phyloP scores from a whole-genome alignment of 2,113 vertebrate genomes.

The Parotia lawesii region DNA sequence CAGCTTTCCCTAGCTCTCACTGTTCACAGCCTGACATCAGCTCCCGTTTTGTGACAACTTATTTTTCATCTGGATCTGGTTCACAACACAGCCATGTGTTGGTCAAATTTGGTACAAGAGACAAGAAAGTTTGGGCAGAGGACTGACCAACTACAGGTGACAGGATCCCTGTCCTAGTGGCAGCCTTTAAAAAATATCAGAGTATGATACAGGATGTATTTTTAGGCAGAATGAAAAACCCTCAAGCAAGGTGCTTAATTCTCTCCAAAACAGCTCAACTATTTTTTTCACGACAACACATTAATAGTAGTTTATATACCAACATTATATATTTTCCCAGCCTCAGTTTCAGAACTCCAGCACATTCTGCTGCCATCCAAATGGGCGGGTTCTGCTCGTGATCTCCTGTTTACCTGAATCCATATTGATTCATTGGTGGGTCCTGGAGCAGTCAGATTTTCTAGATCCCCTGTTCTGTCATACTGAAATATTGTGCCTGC shows the following conservation, averaged over 20 bases:
- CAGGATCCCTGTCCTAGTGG: not conserved
- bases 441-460: conserved; percentile 91
- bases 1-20: not conserved
- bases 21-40: not conserved
- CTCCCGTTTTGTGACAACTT: not conserved
- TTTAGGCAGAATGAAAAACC: not conserved
- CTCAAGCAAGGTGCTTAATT: not conserved
- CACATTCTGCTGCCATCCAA: not conserved
- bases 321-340: fast-evolving
- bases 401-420: conserved; percentile 82
- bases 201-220: not conserved
- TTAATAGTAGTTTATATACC: not conserved
- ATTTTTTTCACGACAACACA: not conserved
- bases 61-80: not conserved
- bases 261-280: not conserved
- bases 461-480: conserved; percentile 87
- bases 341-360: not conserved
- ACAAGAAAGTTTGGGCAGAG: not conserved
- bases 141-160: not conserved
- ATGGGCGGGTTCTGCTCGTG: not conserved
- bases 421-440: conserved; percentile 89
- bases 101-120: not conserved
- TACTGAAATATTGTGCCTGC: conserved; percentile 90
- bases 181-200: not conserved
- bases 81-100: not conserved